Percentiles rank a stretch among this genome's conserved stretches.
phyloP scores from a whole-genome alignment of 2,888 invertebrate genomes.

The Caenorhabditis afra region DNA sequence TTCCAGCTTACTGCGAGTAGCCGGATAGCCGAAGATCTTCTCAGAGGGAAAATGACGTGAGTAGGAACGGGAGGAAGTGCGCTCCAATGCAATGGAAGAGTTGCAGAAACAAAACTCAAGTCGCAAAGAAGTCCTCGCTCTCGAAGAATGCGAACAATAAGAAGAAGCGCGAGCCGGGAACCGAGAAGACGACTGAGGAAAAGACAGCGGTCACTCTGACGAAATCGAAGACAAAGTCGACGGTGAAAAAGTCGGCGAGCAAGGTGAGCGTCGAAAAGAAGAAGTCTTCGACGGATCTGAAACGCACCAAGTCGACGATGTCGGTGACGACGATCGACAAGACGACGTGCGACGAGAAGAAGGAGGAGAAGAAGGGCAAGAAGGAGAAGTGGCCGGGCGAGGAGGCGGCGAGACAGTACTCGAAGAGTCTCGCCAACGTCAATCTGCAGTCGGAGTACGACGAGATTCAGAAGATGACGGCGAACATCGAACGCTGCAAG shows the following conservation, averaged over 20 bases:
- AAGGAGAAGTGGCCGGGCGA: slow-evolving; percentile 60
- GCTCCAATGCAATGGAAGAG: too few species aligned
- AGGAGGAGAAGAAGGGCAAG: slow-evolving; percentile 20
- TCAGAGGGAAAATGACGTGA: background rate
- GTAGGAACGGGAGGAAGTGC: background rate
- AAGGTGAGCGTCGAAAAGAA: slow-evolving; percentile 17
- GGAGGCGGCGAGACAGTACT: slow-evolving; percentile 38
- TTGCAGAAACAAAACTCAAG: slow-evolving; percentile 33
- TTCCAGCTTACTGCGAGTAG: background rate
- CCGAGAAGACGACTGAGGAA: slow-evolving; percentile 45
- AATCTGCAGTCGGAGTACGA: slow-evolving; percentile 50
- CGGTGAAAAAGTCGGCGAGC: slow-evolving; percentile 16
- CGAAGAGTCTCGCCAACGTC: slow-evolving; percentile 11
- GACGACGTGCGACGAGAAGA: slow-evolving; percentile 12
- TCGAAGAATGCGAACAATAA: slow-evolving; percentile 20
- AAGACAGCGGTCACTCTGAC: slow-evolving; percentile 24
- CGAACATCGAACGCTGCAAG: slow-evolving; percentile 36
- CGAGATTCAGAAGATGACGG: slow-evolving; percentile 43
- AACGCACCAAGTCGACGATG: slow-evolving; percentile 21
- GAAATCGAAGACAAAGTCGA: slow-evolving; percentile 11
- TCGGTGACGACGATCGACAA: slow-evolving; percentile 16
- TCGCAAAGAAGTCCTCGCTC: slow-evolving; percentile 28
- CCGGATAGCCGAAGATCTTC: slow-evolving; percentile 5
- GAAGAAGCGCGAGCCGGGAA: slow-evolving; percentile 4
- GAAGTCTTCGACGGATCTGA: slow-evolving; percentile 14